Base-by-base conservation (phyloP, 2,113 vertebrate species). In the Chloebia gouldiae region DNA sequence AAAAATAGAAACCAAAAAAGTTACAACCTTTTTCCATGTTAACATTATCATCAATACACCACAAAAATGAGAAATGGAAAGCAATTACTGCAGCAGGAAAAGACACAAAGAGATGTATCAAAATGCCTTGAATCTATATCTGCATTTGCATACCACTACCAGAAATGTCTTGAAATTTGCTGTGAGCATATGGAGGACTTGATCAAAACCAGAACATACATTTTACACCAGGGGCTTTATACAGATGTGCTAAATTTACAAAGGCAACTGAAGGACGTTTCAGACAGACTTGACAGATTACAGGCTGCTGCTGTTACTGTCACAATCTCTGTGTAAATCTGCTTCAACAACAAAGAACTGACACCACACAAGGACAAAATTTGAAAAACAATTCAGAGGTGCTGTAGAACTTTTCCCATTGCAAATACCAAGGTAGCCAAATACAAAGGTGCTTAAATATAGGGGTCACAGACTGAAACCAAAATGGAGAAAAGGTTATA, bases 231-330 rank as follows among this genome's bases (percentile, higher is more conserved):
- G 86, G n/a, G 65, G 35, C 21, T 92, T 91, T 73, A 68, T 92
- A 93, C 80, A 84, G 88, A 95, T 92, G 88, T 2, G 31, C 30
- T 94, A 81, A 90, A 88, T 88, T 96, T 90, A 86, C 82, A 81
- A 95, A 96, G 92, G 82, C 92, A 94, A 79, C 65, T 94, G 90
- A 92, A 96, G 92, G 94, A 93, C 45, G 0, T 86, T 84, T 95
- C 72, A 86, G 92, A 92, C 82, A 90, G 88, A 78, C 75, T 86
- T 92, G 94, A 97, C 92, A 86, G 92, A 96, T 96, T 95, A 92
- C 72, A 91, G 72, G 57, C 77, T 93, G 72, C 69, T 93, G 80
- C 61, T 93, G 72, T 83, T 93, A 96, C 93, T 95, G 93, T 96
- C 92, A 90, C 90, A 88, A 71, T 91, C 76, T 86, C 92, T 61